phyloP scores from a whole-genome alignment of 2,797 vertebrate genomes.

The Acomys russatus region DNA sequence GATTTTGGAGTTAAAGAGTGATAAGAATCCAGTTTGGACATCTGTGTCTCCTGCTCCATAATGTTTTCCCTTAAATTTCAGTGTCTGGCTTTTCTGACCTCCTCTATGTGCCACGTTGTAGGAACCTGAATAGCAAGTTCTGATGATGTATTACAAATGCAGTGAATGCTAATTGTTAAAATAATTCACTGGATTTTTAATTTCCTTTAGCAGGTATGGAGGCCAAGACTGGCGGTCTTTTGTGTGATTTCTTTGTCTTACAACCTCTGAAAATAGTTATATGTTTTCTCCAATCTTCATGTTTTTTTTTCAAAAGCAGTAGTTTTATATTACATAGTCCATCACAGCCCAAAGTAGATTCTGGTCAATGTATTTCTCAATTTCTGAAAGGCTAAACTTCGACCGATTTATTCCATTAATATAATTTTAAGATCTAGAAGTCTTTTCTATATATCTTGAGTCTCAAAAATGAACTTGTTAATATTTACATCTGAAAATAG shows the following conservation, averaged over 20 bases:
- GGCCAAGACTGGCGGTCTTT: not conserved
- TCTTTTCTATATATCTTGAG: not conserved
- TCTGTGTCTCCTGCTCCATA: not conserved
- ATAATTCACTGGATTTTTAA: not conserved
- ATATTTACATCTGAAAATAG: constrained; percentile 52
- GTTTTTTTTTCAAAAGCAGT: not conserved
- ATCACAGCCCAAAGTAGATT: not conserved
- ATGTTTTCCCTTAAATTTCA: not conserved
- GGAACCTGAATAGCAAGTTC: not conserved
- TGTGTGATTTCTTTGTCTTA: not conserved
- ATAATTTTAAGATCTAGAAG: constrained; percentile 4
- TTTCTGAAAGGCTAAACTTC: not conserved
- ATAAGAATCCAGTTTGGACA: not conserved
- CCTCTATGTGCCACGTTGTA: not conserved
- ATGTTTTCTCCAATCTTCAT: not conserved
- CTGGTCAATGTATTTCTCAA: constrained; percentile 29
- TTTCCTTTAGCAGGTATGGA: not conserved
- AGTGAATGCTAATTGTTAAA: not conserved
- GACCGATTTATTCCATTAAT: constrained; percentile 2
- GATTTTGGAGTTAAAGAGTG: not conserved
- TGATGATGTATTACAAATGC: not conserved
- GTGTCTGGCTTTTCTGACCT: not conserved
- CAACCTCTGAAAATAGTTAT: too few species aligned
- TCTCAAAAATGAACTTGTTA: constrained; percentile 9
- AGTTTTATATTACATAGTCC: constrained; percentile 6